These are phyloP conservation scores for Scylla paramamosain DNA, from an alignment of 1,140 invertebrate species.

Conservation along the genomic window DNA sequence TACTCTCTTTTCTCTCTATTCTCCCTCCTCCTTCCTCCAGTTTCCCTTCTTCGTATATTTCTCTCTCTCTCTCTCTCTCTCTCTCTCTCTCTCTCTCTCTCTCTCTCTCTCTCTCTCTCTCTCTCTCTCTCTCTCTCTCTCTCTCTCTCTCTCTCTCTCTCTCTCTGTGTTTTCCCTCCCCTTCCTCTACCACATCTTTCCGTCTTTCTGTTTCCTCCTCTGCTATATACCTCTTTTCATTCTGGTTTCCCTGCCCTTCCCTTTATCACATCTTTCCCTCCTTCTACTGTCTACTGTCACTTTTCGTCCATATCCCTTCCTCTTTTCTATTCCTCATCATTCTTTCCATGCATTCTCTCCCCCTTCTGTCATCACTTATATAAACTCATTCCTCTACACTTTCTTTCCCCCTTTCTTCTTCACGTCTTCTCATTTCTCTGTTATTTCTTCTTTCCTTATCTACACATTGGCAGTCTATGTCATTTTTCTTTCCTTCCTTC, in stretches of 20 bases:
- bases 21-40: no score
- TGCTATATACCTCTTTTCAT: no score
- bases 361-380: neutral
- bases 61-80: conserved; percentile 17
- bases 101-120: neutral
- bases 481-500: no score
- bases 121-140: neutral
- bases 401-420: neutral
- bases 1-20: neutral
- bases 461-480: no score
- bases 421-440: neutral
- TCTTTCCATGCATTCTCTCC: neutral
- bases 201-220: neutral
- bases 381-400: neutral
- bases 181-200: neutral
- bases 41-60: neutral
- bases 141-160: conserved; percentile 15
- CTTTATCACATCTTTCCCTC: no score
- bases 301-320: neutral
- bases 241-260: neutral
- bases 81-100: neutral
- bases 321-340: neutral
- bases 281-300: neutral
- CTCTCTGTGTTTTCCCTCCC: no score
- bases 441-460: no score